phyloP scores from a whole-genome alignment of 2,113 vertebrate species.

The Petroica traversi region DNA sequence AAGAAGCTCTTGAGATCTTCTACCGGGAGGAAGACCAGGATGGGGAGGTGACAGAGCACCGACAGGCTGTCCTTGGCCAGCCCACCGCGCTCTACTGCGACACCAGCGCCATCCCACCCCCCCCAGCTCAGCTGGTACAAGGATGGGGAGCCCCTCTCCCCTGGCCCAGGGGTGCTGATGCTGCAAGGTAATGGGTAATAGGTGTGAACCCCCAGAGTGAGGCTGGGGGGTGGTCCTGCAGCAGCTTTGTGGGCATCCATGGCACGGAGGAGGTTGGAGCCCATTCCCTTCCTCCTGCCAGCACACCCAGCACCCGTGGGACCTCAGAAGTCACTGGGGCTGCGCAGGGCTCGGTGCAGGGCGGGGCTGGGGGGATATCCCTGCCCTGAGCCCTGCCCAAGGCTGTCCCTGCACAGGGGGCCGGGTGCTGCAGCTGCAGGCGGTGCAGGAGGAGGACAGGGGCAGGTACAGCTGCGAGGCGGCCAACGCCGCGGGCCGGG shows the following conservation, averaged over 20 bases:
- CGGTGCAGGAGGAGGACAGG: slow-evolving; percentile 74
- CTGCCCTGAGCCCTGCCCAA: background rate
- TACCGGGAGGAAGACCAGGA: slow-evolving; percentile 67
- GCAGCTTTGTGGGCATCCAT: background rate
- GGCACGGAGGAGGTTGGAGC: background rate
- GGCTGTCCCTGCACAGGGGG: slow-evolving; percentile 71
- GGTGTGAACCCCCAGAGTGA: background rate
- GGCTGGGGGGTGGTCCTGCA: background rate
- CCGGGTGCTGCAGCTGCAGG: slow-evolving; percentile 83
- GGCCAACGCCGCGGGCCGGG: slow-evolving; percentile 83
- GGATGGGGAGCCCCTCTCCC: slow-evolving; percentile 76
- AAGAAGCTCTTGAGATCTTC: slow-evolving; percentile 70
- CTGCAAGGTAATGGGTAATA: slow-evolving; percentile 77
- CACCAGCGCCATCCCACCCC: slow-evolving; percentile 79
- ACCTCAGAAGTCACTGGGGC: background rate
- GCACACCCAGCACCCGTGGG: fast-evolving
- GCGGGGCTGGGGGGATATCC: fast-evolving
- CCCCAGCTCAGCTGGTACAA: slow-evolving; percentile 85
- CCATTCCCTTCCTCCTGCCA: background rate
- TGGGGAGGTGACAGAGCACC: slow-evolving; percentile 74
- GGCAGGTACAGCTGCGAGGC: slow-evolving; percentile 87
- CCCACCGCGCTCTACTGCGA: slow-evolving; percentile 83
- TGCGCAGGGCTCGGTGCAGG: fast-evolving
- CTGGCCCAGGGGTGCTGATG: slow-evolving; percentile 66
- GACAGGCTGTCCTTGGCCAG: slow-evolving; percentile 79